These are phyloP conservation scores for Pelobates cultripes DNA, from an alignment of 2,797 vertebrate species.

Conservation along the genomic window DNA sequence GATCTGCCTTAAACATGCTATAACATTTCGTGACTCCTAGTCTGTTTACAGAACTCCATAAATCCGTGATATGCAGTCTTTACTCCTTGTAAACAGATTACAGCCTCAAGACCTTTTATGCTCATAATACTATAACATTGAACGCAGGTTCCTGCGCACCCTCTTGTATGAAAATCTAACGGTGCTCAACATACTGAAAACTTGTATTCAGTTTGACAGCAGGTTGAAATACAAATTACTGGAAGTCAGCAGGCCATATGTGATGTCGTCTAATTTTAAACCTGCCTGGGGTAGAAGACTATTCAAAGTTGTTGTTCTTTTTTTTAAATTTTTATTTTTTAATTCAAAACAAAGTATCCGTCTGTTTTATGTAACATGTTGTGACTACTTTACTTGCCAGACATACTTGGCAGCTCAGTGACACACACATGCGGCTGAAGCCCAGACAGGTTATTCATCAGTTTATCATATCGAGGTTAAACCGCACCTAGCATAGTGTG, in stretches of 20 bases:
- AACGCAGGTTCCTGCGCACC: neutral
- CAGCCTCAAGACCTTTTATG: neutral
- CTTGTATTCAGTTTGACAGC: conserved; percentile 8
- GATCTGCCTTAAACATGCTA: no score
- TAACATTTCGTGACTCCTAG: neutral
- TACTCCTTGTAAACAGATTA: conserved; percentile 1
- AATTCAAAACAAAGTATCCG: neutral
- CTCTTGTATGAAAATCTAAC: conserved; percentile 11
- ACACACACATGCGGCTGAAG: neutral
- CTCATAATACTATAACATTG: conserved; percentile 15
- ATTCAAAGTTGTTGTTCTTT: neutral
- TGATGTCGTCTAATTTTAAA: conserved; percentile 1
- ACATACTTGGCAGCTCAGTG: neutral
- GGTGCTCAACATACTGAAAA: neutral
- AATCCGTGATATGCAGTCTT: neutral
- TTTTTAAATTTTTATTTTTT: no score
- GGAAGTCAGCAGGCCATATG: neutral
- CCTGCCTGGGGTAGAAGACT: neutral
- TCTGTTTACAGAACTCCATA: neutral
- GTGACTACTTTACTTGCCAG: neutral
- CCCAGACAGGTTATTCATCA: no score
- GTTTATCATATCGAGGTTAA: no score
- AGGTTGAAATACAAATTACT: conserved; percentile 28
- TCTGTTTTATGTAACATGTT: neutral
- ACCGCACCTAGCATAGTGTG: no score